Evolutionary conservation across 2,888 invertebrate species (phyloP).

Genomic region (Gastracanthus pulcherrimus): DNA sequence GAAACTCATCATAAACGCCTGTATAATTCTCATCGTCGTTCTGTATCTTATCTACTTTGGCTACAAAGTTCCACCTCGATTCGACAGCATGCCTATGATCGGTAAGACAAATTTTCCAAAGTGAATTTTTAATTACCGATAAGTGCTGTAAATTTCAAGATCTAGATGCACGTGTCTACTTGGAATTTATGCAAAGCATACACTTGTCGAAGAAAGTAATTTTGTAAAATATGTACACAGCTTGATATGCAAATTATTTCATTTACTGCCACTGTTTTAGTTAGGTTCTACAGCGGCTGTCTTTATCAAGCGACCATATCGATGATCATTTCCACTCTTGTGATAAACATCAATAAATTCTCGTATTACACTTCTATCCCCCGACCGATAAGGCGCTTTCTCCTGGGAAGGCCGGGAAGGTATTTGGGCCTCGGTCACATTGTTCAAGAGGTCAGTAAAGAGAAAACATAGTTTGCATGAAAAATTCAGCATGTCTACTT

Average conservation of each 20-base stretch:
- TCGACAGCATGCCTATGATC: slow-evolving; percentile 80
- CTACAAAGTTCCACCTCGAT: slow-evolving; percentile 80
- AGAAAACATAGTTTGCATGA: not conserved
- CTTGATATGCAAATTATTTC: not conserved
- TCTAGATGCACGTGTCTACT: no score
- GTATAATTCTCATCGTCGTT: slow-evolving; percentile 81
- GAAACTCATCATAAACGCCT: slow-evolving; percentile 82
- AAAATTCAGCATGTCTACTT: not conserved
- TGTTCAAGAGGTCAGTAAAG: slow-evolving; percentile 73
- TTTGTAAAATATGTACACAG: no score
- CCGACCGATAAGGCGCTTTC: slow-evolving; percentile 78
- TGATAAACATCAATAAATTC: slow-evolving; percentile 79
- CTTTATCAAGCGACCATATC: slow-evolving; percentile 79
- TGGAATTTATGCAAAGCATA: no score
- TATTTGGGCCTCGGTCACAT: slow-evolving; percentile 76
- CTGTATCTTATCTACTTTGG: slow-evolving; percentile 83
- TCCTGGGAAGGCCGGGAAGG: slow-evolving; percentile 77
- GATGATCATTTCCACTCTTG: slow-evolving; percentile 79
- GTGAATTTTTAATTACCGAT: not conserved
- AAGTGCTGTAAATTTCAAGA: not conserved
- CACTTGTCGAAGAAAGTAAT: not conserved
- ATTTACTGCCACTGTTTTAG: slow-evolving; percentile 74
- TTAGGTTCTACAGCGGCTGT: slow-evolving; percentile 80
- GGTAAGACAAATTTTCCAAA: slow-evolving; percentile 74
- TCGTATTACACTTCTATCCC: slow-evolving; percentile 78